phyloP scores from a whole-genome alignment of 2,888 invertebrate genomes.

The Tineola bisselliella region DNA sequence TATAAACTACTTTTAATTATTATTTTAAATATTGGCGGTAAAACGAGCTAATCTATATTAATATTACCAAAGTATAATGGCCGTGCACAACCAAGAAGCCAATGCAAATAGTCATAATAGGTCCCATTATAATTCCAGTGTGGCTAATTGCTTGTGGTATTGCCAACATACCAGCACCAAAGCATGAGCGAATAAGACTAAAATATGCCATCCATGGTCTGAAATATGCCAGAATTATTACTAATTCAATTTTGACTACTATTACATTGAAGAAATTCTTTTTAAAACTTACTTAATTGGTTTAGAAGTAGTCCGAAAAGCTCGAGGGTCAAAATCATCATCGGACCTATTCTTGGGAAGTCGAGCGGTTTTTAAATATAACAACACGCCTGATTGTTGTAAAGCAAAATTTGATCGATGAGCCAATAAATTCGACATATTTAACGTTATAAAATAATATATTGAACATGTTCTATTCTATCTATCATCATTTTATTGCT shows the following conservation, averaged over 20 bases:
- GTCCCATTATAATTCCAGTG: conserved; percentile 35
- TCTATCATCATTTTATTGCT: no score
- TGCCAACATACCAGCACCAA: conserved; percentile 38
- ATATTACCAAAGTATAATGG: conserved; percentile 33
- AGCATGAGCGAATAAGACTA: conserved; percentile 31
- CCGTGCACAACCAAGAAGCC: conserved; percentile 31
- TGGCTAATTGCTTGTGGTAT: conserved; percentile 42
- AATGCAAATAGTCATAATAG: conserved; percentile 26
- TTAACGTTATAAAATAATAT: no score
- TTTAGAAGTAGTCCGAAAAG: conserved; percentile 25
- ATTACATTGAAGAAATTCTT: no score
- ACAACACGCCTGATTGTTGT: neutral
- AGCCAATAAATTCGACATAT: neutral
- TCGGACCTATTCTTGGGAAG: conserved; percentile 21
- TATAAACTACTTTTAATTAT: no score
- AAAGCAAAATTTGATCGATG: neutral
- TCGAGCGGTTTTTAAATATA: conserved; percentile 28
- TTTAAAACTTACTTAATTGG: conserved; percentile 30
- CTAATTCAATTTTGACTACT: no score
- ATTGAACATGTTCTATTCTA: no score
- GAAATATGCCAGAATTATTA: no score
- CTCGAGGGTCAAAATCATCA: conserved; percentile 29
- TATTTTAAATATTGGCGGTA: no score
- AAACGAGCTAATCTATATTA: no score
- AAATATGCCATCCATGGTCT: conserved; percentile 47